Conservation (phyloP, 1,140 invertebrate species). For the Zaprionus camerounensis region DNA sequence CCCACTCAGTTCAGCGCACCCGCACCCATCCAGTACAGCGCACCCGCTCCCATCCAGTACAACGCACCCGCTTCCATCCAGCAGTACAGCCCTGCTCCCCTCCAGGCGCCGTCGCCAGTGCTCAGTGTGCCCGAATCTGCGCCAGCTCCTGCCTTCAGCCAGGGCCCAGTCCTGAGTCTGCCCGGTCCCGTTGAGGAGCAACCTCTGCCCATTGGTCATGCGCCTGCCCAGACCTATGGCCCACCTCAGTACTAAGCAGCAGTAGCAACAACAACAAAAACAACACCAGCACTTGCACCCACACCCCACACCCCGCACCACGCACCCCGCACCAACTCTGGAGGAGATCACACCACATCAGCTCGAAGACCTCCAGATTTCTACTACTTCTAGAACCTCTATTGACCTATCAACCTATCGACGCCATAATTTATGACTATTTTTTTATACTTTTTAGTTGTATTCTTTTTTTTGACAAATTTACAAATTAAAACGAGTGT, state of each 20-base stretch:
- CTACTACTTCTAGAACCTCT: conserved; percentile 40
- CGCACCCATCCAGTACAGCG: conserved; percentile 20
- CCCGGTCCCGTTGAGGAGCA: conserved; percentile 56
- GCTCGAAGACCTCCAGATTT: conserved; percentile 39
- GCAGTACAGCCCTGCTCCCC: conserved; percentile 12
- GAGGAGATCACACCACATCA: conserved; percentile 10
- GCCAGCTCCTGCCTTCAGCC: conserved; percentile 27
- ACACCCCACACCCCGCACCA: conserved; percentile 14
- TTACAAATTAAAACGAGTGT: conserved; percentile 42
- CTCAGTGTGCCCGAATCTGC: conserved; percentile 49
- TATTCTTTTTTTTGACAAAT: conserved; percentile 36
- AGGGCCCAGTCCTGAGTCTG: conserved; percentile 49
- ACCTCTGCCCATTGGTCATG: conserved; percentile 58
- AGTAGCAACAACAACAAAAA: conserved; percentile 9
- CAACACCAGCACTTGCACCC: conserved; percentile 11
- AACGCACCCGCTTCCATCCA: conserved; percentile 12
- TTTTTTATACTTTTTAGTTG: conserved; percentile 44
- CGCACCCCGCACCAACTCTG: conserved; percentile 6
- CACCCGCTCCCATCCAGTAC: conserved; percentile 29
- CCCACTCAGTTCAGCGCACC: conserved; percentile 12
- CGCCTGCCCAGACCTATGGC: conserved; percentile 73
- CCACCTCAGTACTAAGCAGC: conserved; percentile 59
- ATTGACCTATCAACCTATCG: conserved; percentile 28
- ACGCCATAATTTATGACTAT: conserved; percentile 51
- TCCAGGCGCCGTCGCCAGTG: conserved; percentile 31